Base-by-base conservation (phyloP, 2,888 invertebrate species). In the Cheilosia grossa region DNA sequence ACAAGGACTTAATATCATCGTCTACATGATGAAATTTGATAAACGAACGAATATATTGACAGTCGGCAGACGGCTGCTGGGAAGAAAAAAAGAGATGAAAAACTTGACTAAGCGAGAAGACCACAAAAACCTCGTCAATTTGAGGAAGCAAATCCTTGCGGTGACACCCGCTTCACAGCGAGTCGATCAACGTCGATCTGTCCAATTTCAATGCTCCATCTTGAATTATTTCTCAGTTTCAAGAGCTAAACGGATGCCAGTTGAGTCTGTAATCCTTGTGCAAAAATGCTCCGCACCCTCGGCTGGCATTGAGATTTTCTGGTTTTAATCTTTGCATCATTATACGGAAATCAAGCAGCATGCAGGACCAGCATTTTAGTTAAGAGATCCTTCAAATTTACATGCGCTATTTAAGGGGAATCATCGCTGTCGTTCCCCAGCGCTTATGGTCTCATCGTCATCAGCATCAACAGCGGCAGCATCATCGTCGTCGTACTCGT, bases 311-410 rank as follows among this genome's bases (percentile, higher is more conserved):
- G 21, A 44, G 47, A 49, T 54, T 30, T 51, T 51, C 58, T 24
- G 47, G 10, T 27, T 56, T 70, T 78, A 78, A 70, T 78, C 69
- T 69, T 30, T 37, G 54, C 63, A 53, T 40, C 69, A 54, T 63
- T 56, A 56, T 63, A 27, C 61, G 21, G 54, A 56, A 78, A 63
- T 69, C 78, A 78, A 78, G 78, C 56, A 30, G 54, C 69, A 70
- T 78, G 54, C 69, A 63, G 63, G 69, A 63, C 49, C 42, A 27
- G 69, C 49, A 78, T 78, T 51, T 51, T 70, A 78, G 61, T 70
- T 47, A 69, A 78, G 63, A 78, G 78, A 63, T 70, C 69, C 78
- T 78, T 78, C 63, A 78, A 69, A 49, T 70, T 69, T 69, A 78
- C 70, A 69, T 69, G 47, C 69, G n/a, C 56, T 27, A 70, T 78